Conservation (phyloP, 2,797 vertebrate species). For the Gallinago solitaria region DNA sequence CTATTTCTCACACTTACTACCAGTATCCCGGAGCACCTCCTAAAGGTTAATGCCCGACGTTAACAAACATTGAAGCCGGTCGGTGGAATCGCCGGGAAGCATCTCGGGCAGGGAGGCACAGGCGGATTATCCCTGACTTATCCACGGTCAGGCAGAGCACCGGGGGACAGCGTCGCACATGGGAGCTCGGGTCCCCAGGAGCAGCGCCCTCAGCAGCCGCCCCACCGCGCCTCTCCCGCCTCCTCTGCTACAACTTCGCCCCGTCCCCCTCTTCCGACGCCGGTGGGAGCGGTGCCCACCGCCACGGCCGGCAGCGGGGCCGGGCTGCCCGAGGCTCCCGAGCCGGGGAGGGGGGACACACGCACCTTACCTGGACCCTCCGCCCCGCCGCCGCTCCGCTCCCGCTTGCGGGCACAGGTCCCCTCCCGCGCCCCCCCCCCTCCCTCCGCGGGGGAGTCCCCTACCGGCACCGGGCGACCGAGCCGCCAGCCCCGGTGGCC, state of each 20-base stretch:
- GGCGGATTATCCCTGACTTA: neutral
- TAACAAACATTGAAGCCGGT: neutral
- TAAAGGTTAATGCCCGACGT: neutral
- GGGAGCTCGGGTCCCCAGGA: neutral
- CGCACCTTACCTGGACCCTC: neutral
- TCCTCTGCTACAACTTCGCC: neutral
- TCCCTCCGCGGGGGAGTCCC: neutral
- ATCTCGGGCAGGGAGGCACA: neutral
- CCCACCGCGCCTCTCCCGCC: neutral
- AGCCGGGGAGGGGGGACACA: neutral
- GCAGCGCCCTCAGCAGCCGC: neutral
- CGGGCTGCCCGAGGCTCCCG: neutral
- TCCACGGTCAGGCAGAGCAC: neutral
- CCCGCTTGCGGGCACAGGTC: neutral
- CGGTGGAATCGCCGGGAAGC: neutral
- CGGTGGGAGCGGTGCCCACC: neutral
- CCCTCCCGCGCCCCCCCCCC: neutral
- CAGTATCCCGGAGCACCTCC: neutral
- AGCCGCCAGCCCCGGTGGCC: neutral
- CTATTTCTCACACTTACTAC: neutral
- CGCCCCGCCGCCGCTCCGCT: neutral
- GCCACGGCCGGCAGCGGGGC: neutral
- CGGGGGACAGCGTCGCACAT: neutral
- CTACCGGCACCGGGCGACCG: neutral
- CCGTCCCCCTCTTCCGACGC: accelerated